Evolutionary conservation across 2,888 invertebrate genomes (phyloP), one percentile per base, ranked within the genome.

Genomic region (Thereva unica): DNA sequence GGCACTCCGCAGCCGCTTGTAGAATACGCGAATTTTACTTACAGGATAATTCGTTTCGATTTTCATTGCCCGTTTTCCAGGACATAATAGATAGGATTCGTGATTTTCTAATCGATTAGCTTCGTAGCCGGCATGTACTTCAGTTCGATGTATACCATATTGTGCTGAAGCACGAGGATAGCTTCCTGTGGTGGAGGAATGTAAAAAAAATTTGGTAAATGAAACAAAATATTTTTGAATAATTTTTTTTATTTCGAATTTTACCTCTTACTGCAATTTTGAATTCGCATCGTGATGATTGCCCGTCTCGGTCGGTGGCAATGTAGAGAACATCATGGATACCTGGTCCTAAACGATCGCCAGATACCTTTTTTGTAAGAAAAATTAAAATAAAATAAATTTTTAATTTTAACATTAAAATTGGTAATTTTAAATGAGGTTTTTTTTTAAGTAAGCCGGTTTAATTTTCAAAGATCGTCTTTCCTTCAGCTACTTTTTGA

Each of bases 261-360:
- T 76, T 77, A 87, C 87, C 83, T 80, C 83, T 84, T 57, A 88
- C 84, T 70, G 83, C 83, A 68, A 89, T 82, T 23, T 84, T 84
- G 77, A 89, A 89, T 74, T 84, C 85, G 76, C 89, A 89, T 71
- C 84, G 84, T 54, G 85, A 85, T 71, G 83, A 83, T 74, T 85
- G 84, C 55, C 87, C 87, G 71, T 86, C 84, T 37, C 84, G 83
- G 75, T 87, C 88, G 69, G 84, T 85, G 12, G 86, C 89, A 69
- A 87, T 83, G 73, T 89, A 89, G 66, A 84, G 84, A 23, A 89
- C 82, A 64, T 85, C 84, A 76, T 89, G 87, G 45, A 83, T 76
- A 5, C 89, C 89, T 34, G 81, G 76, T 6, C 84, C 82, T 73
- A 89, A 84, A 67, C 82, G 75, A 67, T 85, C 83, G 55, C 88